Evolutionary conservation across 2,888 invertebrate species (phyloP), one percentile per base, ranked within the genome.

Genomic region (Ischnura elegans): DNA sequence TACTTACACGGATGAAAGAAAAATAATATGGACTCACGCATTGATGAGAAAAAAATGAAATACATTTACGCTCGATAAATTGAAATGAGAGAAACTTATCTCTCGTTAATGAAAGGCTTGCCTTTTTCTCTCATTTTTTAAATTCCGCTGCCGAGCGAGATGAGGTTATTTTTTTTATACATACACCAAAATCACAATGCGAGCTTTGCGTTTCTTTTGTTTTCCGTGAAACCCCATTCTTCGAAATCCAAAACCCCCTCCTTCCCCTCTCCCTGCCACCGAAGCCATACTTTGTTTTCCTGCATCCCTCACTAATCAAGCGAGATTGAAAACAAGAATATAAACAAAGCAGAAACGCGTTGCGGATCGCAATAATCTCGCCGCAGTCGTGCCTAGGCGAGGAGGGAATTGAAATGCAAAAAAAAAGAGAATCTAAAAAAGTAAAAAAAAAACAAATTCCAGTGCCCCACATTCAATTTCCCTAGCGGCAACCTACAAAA

Each of bases 381-480:
- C 36, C 76, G 76, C 76, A 25, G 25, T 36, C 76, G 76, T 36
- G 76, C 29, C 76, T 76, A 76, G 76, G 76, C 76, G 76, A 76
- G 29, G 76, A 76, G 29, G 76, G 76, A 36, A 51, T 19, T n/a
- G n/a, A n/a, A n/a, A n/a, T n/a, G n/a, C n/a, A n/a, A n/a, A n/a
- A n/a, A n/a, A n/a, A n/a, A n/a, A n/a, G n/a, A 3, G 51, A 3
- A 51, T 51, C 16, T 19, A 51, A 51, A 51, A 1, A 51, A 51
- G 19, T 19, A 51, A 51, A 36, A 36, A 13, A 36, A 8, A 76
- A 29, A 25, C 6, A 66, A 5, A n/a, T 6, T 6, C 36, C 8
- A 76, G 76, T 36, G 76, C 76, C 76, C 76, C 76, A 76, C 76
- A 76, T 76, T 76, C 76, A 76, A 76, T 76, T 76, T 76, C 36